Percentiles rank a stretch among this genome's conserved stretches.
phyloP scores from a whole-genome alignment of 2,113 vertebrate species.

The Lepisosteus osseus region DNA sequence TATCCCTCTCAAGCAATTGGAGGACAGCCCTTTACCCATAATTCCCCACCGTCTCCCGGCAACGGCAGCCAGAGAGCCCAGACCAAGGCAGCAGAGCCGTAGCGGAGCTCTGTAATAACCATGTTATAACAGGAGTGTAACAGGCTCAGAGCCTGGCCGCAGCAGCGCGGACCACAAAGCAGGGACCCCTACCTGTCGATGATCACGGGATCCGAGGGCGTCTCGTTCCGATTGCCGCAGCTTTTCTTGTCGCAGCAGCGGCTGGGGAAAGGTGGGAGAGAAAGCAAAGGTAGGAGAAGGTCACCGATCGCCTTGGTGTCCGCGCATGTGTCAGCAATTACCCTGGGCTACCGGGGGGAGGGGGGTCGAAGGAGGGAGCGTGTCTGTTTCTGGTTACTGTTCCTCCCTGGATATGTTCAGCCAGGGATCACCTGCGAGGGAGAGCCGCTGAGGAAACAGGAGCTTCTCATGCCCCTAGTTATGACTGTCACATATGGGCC shows the following conservation, averaged over 20 bases:
- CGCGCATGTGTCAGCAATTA: no score
- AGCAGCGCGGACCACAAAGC: neutral
- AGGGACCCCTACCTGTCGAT: constrained; percentile 93
- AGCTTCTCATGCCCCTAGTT: constrained; percentile 1
- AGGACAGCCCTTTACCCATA: no score
- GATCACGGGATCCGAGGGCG: constrained; percentile 98
- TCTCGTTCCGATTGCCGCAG: constrained; percentile 98
- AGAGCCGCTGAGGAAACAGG: neutral
- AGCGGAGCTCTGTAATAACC: no score
- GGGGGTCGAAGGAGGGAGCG: constrained; percentile 1
- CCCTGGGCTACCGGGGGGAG: neutral
- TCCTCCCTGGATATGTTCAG: neutral
- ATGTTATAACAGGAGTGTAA: neutral
- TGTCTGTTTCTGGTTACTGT: neutral
- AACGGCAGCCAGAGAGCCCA: neutral
- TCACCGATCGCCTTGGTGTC: constrained; percentile 28
- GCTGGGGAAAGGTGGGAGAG: constrained; percentile 60
- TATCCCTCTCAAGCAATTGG: no score
- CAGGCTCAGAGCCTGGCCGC: constrained; percentile 31
- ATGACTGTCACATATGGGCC: constrained; percentile 66
- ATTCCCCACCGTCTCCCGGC: neutral
- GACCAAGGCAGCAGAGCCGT: neutral
- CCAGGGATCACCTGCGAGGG: constrained; percentile 6
- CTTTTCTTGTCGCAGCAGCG: constrained; percentile 99
- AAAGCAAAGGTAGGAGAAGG: constrained; percentile 22